Evolutionary conservation across 2,797 vertebrate species (phyloP), one percentile per base, ranked within the genome.

Genomic region (Ataeniobius toweri): DNA sequence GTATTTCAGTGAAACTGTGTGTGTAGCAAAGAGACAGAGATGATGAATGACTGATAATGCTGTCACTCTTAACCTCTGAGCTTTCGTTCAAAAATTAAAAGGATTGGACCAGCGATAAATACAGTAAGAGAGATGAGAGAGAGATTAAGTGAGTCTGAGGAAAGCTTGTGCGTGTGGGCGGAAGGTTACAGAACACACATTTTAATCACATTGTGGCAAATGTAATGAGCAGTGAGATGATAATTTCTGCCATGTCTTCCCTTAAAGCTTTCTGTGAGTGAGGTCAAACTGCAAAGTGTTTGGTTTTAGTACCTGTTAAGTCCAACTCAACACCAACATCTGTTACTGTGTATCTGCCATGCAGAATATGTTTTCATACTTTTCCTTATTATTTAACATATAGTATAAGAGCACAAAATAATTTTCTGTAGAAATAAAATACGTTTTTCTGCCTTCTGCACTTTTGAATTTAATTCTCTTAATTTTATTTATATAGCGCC

Each of bases 61-160:
- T 69, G 77, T 83, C 83, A 86, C 85, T 78, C 79, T 68, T 53
- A 68, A 71, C 58, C 76, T 31, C 77, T 90, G 73, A 74, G 73
- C 82, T 48, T 69, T 71, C 39, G 71, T 78, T 83, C 81, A 77
- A 24, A 82, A 89, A 90, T 86, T 78, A 87, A 91, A 90, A 83
- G 84, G 83, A 90, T 80, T 91, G 71, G 39, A 82, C 65, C 69
- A 69, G 69, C 67, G 70, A 79, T 76, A 87, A 88, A 90, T 86
- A 78, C 13, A 46, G 41, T 24, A 48, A 44, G 36, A 22, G 48
- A 65, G 20, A 28, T 31, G 71, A 73, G 39, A 24, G 48, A 13
- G 68, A 58, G 80, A 88, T 89, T 79, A 89, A 83, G 74, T 55
- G 77, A 89, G 76, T 80, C 78, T 79, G 74, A 63, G 77, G 55